A percentile compares a stretch with the other conserved stretches of the same genome.
Evolutionary conservation across 2,888 invertebrate species (phyloP).

Genomic region (Acrocyrtus sp.): DNA sequence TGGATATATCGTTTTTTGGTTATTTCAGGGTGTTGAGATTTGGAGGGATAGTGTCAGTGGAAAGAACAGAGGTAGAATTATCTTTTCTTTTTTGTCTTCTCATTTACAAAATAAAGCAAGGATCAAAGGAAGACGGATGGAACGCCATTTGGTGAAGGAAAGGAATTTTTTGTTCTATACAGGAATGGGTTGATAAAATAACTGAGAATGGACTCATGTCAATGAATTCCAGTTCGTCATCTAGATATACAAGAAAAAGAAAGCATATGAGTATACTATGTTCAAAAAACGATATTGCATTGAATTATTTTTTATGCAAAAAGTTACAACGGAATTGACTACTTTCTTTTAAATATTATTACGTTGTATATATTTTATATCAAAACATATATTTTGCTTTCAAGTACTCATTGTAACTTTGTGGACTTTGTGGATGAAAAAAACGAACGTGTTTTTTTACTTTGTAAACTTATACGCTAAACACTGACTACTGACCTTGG

Average conservation of each 20-base stretch:
- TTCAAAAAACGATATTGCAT: slow-evolving; percentile 36
- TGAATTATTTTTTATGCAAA: too few species aligned
- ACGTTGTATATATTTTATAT: too few species aligned
- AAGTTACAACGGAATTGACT: too few species aligned
- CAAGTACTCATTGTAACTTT: too few species aligned
- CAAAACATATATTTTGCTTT: too few species aligned
- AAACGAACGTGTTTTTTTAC: too few species aligned
- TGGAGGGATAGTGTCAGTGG: slow-evolving; percentile 45
- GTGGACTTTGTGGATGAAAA: too few species aligned
- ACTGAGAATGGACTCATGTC: slow-evolving; percentile 60
- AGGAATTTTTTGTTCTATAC: slow-evolving; percentile 48
- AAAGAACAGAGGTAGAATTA: slow-evolving; percentile 36
- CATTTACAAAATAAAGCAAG: slow-evolving; percentile 42
- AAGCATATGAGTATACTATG: slow-evolving; percentile 47
- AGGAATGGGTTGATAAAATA: slow-evolving; percentile 55
- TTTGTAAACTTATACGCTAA: too few species aligned
- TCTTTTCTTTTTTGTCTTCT: slow-evolving; percentile 37
- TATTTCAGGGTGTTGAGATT: too few species aligned
- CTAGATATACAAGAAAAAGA: slow-evolving; percentile 61
- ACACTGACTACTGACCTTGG: too few species aligned
- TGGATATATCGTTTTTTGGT: too few species aligned
- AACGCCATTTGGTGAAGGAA: slow-evolving; percentile 39
- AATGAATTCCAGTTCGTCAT: slow-evolving; percentile 61
- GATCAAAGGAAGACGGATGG: slow-evolving; percentile 49
- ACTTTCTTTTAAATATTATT: too few species aligned